Conservation (phyloP, 2,888 invertebrate species). For the Periphyllus acericola region DNA sequence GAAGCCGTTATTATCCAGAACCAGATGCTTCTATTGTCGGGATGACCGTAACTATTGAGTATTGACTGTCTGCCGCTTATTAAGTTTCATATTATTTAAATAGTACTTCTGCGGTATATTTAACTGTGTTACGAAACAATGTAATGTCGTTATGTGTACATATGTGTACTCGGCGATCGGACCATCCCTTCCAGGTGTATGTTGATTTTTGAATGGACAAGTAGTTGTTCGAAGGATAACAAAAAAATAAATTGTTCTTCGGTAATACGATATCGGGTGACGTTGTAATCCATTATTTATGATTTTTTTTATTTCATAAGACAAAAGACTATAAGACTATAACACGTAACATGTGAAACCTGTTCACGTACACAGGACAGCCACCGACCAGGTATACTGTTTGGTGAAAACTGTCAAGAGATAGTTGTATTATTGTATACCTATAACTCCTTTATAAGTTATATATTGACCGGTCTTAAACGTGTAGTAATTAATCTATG, state of each 20-base stretch:
- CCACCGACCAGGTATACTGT: neutral
- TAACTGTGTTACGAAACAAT: conserved; percentile 48
- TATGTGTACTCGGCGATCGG: conserved; percentile 16
- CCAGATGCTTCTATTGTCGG: conserved; percentile 56
- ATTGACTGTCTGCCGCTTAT: conserved; percentile 59
- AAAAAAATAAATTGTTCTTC: conserved; percentile 35
- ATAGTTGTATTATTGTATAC: neutral
- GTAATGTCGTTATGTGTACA: conserved; percentile 44
- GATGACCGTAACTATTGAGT: conserved; percentile 54
- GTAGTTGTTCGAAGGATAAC: conserved; percentile 22
- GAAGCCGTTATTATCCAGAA: conserved; percentile 52
- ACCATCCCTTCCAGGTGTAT: conserved; percentile 53
- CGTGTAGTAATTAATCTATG: too few relatives aligned
- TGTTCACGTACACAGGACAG: conserved; percentile 34
- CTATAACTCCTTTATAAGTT: too few relatives aligned
- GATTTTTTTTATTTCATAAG: conserved; percentile 50
- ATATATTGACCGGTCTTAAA: neutral
- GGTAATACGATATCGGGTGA: conserved; percentile 47
- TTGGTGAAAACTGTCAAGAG: neutral
- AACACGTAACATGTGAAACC: conserved; percentile 58
- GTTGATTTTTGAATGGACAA: conserved; percentile 50
- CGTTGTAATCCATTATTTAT: conserved; percentile 60
- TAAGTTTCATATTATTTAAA: conserved; percentile 57
- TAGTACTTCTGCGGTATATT: conserved; percentile 36
- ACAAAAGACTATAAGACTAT: conserved; percentile 53